Base-by-base conservation (phyloP, 2,797 vertebrate species). In the Pseudopleuronectes americanus region DNA sequence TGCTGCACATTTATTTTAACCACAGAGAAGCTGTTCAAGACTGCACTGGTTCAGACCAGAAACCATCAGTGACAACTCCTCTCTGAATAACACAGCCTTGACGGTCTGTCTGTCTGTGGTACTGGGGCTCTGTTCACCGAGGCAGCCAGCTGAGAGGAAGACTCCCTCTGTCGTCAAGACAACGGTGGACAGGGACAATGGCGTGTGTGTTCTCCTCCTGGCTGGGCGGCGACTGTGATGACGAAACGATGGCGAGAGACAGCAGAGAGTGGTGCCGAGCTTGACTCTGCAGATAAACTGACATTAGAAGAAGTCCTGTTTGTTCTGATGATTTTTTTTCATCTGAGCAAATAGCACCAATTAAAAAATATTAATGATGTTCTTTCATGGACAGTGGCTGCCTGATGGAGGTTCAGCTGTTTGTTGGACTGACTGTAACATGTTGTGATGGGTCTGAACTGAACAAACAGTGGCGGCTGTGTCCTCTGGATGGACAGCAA, bases 121-220 rank as follows among this genome's bases (percentile, higher is more conserved):
- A 74, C 71, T 87, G 80, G 81, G 64, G 86, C 68, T 19, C 84
- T 69, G 88, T 85, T 82, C 82, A 74, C 79, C 57, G 64, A 0
- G 58, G 49, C 53, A 6, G 65, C 74, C 85, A 75, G 85, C 84
- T 85, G 83, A 78, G 77, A 77, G 84, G 77, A 87, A 83, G 84
- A 89, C 81, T 87, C 87, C 86, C 80, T 63, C 60, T 49, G 77
- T 89, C 64, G 90, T 79, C 87, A 76, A 80, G 80, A 77, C 80
- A 68, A 92, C 77, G 53, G 48, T 49, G 54, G 69, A 61, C 26
- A 3, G 36, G 76, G 63, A 94, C 93, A 94, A 94, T 87, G 87
- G 85, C 54, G 4, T 0, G 68, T 92, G 85, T 94, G 86, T 93
- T 59, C 80, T 66, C 3, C 43, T 6, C 4, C 43, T 2, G 16